Evolutionary conservation across 2,888 invertebrate species (phyloP).

Genomic region (Apodemia mormo): DNA sequence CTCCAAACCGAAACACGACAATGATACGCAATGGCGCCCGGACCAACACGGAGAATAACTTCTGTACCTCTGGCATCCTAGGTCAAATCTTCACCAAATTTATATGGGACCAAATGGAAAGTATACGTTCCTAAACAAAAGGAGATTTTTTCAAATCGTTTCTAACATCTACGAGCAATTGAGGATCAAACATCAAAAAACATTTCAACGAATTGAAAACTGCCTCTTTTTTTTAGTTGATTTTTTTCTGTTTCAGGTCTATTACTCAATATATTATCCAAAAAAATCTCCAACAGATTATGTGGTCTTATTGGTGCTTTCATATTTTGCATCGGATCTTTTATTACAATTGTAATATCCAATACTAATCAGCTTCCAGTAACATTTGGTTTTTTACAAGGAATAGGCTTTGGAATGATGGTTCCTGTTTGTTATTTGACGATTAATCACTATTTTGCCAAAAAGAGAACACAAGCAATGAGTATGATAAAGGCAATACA

Average conservation of each 20-base stretch:
- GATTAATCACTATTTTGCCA: conserved; percentile 83
- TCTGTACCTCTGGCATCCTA: no score
- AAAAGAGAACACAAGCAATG: conserved; percentile 83
- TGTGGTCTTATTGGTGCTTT: conserved; percentile 81
- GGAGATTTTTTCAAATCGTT: no score
- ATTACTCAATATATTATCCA: conserved; percentile 79
- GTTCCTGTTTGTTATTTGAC: conserved; percentile 84
- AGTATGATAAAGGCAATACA: conserved; percentile 83
- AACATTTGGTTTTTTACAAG: conserved; percentile 81
- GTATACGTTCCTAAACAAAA: no score
- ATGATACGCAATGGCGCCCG: no score
- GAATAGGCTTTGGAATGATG: conserved; percentile 84
- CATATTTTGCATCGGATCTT: conserved; percentile 74
- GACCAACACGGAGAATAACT: no score
- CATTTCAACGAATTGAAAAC: no score
- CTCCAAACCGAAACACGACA: no score
- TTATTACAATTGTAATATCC: conserved; percentile 76
- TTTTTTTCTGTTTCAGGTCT: conserved; percentile 72
- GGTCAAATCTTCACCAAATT: no score
- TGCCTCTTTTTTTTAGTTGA: no score
- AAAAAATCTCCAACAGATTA: conserved; percentile 73
- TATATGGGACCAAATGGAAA: no score
- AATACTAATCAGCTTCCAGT: conserved; percentile 80
- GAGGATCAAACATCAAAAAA: no score
- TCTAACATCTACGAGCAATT: no score